These are phyloP conservation scores for Philopedon plagiatum DNA, from an alignment of 2,888 invertebrate species.

Conservation along the genomic window DNA sequence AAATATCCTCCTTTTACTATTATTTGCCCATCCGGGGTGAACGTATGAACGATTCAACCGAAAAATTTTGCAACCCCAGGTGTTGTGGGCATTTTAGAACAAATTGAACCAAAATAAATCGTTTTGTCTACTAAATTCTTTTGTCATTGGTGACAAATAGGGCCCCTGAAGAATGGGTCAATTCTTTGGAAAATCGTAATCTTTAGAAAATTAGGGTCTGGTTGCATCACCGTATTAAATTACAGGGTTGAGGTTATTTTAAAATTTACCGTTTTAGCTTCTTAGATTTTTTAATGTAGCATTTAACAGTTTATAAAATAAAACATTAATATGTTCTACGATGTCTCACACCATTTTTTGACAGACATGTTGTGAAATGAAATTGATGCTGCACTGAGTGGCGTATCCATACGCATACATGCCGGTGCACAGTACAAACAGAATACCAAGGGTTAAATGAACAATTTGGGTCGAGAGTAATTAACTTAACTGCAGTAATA, in stretches of 20 bases:
- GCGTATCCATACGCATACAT: too few relatives aligned
- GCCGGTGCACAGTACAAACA: too few relatives aligned
- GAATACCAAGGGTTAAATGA: too few relatives aligned
- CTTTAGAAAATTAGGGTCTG: not conserved
- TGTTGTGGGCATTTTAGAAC: slow-evolving; percentile 65
- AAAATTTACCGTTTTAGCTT: too few relatives aligned
- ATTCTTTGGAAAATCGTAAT: slow-evolving; percentile 39
- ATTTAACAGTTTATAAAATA: too few relatives aligned
- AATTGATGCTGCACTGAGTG: too few relatives aligned
- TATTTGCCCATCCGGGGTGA: slow-evolving; percentile 1
- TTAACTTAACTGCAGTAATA: too few relatives aligned
- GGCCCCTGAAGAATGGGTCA: slow-evolving; percentile 22
- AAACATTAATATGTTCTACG: too few relatives aligned
- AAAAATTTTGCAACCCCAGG: slow-evolving; percentile 60
- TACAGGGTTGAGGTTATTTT: not conserved
- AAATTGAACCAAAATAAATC: slow-evolving; percentile 64
- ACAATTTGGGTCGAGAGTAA: too few relatives aligned
- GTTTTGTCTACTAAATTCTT: slow-evolving; percentile 33
- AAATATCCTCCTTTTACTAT: not conserved
- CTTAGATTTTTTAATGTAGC: too few relatives aligned
- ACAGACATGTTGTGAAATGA: too few relatives aligned
- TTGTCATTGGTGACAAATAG: slow-evolving; percentile 41
- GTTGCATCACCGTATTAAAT: not conserved
- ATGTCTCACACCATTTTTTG: too few relatives aligned
- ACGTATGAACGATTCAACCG: slow-evolving; percentile 52